Conservation (phyloP, 64 coral and sea anemone species). For the Actinia tenebrosa region DNA sequence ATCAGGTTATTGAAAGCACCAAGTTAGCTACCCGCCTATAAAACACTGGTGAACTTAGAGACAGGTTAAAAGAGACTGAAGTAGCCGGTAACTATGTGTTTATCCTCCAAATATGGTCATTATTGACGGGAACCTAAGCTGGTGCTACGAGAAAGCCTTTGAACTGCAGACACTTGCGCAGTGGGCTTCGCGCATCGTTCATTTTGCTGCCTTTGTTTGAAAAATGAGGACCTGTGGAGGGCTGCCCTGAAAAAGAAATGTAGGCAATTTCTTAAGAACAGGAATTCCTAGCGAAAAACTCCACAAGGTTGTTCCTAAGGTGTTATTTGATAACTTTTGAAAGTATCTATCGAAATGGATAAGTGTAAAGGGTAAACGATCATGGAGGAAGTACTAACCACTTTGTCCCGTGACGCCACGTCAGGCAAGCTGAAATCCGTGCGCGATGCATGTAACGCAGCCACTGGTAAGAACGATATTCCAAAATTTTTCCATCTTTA, state of each 20-base stretch:
- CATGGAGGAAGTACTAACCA: conserved; percentile 81
- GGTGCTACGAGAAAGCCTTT: conserved; percentile 49
- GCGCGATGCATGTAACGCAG: conserved; percentile 72
- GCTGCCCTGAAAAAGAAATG: conserved; percentile 22
- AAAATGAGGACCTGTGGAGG: conserved; percentile 20
- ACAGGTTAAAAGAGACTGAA: not conserved
- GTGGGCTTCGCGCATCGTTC: conserved; percentile 33
- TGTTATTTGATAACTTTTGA: conserved; percentile 6
- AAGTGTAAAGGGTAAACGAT: conserved; percentile 35
- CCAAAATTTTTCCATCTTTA: not conserved
- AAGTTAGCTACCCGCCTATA: not conserved
- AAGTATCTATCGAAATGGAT: not conserved
- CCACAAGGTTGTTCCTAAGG: not conserved
- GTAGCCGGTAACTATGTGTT: conserved; percentile 11
- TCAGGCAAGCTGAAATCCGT: conserved; percentile 73
- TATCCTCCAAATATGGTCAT: conserved; percentile 34
- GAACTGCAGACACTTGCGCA: conserved; percentile 58
- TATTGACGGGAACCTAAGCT: conserved; percentile 44
- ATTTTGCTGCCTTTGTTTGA: conserved; percentile 54
- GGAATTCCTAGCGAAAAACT: conserved; percentile 5
- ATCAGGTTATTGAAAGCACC: not conserved
- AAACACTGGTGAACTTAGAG: not conserved
- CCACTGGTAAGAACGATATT: conserved; percentile 58
- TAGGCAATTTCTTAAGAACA: conserved; percentile 3
- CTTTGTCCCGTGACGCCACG: conserved; percentile 78